Evolutionary conservation across 2,797 vertebrate genomes (phyloP), one percentile per base, ranked within the genome.

Genomic region (Danio tinwini): DNA sequence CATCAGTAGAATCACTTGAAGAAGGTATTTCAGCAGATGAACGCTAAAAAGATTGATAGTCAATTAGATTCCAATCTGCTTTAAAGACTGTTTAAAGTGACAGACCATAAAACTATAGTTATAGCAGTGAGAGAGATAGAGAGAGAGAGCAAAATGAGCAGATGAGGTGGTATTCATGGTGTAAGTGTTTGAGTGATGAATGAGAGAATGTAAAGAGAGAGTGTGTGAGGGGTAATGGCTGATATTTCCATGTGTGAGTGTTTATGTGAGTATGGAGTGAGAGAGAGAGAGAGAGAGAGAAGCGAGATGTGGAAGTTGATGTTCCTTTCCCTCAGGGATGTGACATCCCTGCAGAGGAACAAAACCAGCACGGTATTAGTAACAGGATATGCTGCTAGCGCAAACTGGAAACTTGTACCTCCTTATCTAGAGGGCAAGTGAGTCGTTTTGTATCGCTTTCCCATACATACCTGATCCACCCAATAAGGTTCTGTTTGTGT

Each of bases 301-400:
- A 86, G 84, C 85, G 86, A 88, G 89, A 91, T 74, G 85, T 90
- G 88, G 91, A 93, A 93, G 92, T 82, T 85, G 89, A 88, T 89
- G 89, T 92, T 91, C 89, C 92, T 92, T 85, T 91, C 81, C 89
- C 86, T 78, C 69, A 82, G 81, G 86, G 92, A 89, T 85, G 83
- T 85, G 88, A 90, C 91, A 87, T 87, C 87, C 85, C 85, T 82
- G 82, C 77, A 86, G 82, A 86, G 89, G 81, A 89, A 92, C 93
- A 90, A 92, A 92, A 86, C 89, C 91, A 90, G 93, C 94, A 91
- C 91, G 93, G 92, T 93, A 90, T 94, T 95, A 95, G 96, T 96
- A 98, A 98, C 90, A 93, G 90, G 95, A 97, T 95, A 95, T 70
- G 88, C 87, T 91, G 91, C 88, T 91, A 92, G 91, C 89, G 84